Evolutionary conservation across 2,113 vertebrate species (phyloP).

Genomic region (Tupaia chinensis): DNA sequence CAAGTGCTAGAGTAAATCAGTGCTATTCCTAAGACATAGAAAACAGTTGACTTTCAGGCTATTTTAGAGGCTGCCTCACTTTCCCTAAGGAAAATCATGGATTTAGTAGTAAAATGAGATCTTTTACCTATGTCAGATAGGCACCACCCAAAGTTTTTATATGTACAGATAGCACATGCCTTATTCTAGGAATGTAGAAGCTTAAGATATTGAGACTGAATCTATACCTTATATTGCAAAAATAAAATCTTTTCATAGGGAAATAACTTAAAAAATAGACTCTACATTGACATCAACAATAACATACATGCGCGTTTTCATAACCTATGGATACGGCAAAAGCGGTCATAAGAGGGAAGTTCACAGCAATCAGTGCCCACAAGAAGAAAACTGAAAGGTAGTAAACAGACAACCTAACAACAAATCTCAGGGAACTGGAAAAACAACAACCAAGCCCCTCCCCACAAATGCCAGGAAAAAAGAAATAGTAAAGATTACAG

Average conservation of each 20-base stretch:
- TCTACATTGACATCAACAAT: not conserved
- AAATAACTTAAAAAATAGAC: not conserved
- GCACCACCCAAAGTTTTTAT: not conserved
- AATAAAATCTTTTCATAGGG: not conserved
- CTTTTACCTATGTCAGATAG: not conserved
- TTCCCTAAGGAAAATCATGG: not conserved
- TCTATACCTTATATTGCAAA: not conserved
- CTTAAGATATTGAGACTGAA: constrained; percentile 27
- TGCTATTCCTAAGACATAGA: not conserved
- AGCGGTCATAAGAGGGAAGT: too few species aligned
- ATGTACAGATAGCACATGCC: not conserved
- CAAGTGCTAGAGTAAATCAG: not conserved
- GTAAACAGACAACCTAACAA: too few species aligned
- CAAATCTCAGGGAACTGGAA: too few species aligned
- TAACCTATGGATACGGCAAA: too few species aligned
- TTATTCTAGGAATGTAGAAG: not conserved
- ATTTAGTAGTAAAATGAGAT: constrained; percentile 2
- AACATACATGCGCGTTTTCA: too few species aligned
- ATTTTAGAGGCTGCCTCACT: not conserved
- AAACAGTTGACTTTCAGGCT: not conserved
- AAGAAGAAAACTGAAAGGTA: too few species aligned
- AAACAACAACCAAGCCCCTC: too few species aligned
- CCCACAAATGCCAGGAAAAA: too few species aligned
- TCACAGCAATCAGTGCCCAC: too few species aligned
- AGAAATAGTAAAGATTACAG: too few species aligned